Percentiles rank a stretch among this genome's conserved stretches.
phyloP scores from a whole-genome alignment of 2,797 vertebrate genomes.

The Numenius phaeopus region DNA sequence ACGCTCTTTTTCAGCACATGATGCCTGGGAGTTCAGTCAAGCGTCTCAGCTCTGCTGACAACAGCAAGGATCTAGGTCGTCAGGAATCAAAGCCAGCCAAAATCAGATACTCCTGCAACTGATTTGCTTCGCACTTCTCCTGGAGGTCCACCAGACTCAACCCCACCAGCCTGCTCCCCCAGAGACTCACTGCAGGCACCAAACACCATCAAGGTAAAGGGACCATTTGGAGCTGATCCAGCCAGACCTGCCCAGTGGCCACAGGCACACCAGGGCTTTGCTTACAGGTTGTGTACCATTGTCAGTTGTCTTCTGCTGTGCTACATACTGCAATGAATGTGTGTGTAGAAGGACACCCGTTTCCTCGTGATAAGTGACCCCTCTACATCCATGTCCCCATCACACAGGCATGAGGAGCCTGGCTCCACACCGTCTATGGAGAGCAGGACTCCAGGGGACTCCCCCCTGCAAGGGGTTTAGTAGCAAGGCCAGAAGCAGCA shows the following conservation, averaged over 20 bases:
- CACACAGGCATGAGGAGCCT: background rate
- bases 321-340: fast-evolving
- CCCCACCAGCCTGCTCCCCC: background rate
- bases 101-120: background rate
- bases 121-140: background rate
- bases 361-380: background rate
- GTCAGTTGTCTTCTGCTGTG: background rate
- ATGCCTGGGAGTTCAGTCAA: background rate
- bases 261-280: background rate
- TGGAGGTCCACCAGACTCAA: background rate
- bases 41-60: background rate
- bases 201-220: background rate
- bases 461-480: background rate
- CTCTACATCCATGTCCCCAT: fast-evolving
- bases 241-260: background rate
- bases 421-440: background rate
- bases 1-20: background rate
- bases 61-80: background rate
- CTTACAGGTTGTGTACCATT: background rate
- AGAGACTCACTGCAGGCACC: background rate
- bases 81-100: background rate
- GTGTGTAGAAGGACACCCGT: background rate
- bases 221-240: background rate
- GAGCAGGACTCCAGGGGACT: background rate
- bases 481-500: background rate